phyloP scores from a whole-genome alignment of 2,113 vertebrate species.

The Toxostoma redivivum region DNA sequence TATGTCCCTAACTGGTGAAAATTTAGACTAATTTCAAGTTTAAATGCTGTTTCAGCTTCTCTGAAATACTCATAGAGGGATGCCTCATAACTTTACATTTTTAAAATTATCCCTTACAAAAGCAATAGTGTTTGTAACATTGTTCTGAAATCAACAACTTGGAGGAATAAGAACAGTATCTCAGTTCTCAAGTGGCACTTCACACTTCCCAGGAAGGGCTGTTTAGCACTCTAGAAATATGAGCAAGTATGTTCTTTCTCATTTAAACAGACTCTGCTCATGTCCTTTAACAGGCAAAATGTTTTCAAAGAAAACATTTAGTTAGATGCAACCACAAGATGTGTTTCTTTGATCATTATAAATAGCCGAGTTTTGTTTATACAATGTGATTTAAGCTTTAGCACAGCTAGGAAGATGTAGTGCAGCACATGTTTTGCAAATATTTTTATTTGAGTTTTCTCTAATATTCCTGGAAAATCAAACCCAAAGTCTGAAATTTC shows the following conservation, averaged over 20 bases:
- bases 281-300: background rate
- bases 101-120: background rate
- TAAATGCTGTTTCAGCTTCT: background rate
- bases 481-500: background rate
- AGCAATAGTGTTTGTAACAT: background rate
- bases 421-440: background rate
- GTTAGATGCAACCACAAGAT: background rate
- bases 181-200: background rate
- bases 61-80: background rate
- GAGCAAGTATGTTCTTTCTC: background rate
- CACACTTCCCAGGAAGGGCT: background rate
- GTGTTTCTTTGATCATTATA: constrained; percentile 4
- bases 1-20: background rate
- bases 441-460: background rate
- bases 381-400: background rate
- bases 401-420: background rate
- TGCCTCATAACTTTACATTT: background rate
- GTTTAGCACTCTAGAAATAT: background rate
- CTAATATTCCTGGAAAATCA: background rate
- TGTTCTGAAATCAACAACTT: background rate
- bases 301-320: constrained; percentile 20
- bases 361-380: background rate
- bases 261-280: background rate
- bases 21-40: background rate
- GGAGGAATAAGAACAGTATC: background rate